Evolutionary conservation across 2,113 vertebrate genomes (phyloP), one percentile per base, ranked within the genome.

Genomic region (Erythrocercus mccallii): DNA sequence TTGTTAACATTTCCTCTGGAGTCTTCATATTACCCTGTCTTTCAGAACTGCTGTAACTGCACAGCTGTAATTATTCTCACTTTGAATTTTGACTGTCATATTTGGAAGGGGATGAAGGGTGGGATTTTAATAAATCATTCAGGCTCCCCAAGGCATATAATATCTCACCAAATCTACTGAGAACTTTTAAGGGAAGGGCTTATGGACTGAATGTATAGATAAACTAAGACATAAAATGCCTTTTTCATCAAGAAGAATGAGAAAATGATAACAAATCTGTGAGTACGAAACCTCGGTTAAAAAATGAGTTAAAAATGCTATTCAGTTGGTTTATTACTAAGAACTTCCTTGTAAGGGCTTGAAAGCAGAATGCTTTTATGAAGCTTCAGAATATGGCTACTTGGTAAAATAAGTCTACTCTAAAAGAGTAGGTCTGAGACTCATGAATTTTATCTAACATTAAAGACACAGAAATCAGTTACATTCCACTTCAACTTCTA

Each of bases 1-100:
- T 95, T 95, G 94, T 97, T 95, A 97, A 92, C 83, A 95, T 95
- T 98, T 98, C 86, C 91, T 96, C 83, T 96, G 65, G 92, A 96
- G 88, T 95, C 95, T 95, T 97, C 92, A 86, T 82, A 97, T 97
- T 92, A 94, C 86, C 94, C 87, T 96, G 90, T 97, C 95, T 97
- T 96, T 97, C 92, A 92, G 88, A 95, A 92, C 72, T 96, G 96
- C 95, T 23, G 38, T 64, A 96, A 88, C 81, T 82, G 91, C 80
- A 69, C 94, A 95, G 94, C 69, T 92, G 85, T 93, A 97, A 96
- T 97, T 95, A 96, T 96, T 97, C 84, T 96, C 58, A 95, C 76
- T 90, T 95, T 86, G 96, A 97, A 96, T 92, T 95, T 88, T 97
- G 91, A 96, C 65, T 96, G 84, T 79, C 88, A 68, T 95, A 90